phyloP scores from a whole-genome alignment of 2,113 vertebrate species.

The Acrocephalus kingi region DNA sequence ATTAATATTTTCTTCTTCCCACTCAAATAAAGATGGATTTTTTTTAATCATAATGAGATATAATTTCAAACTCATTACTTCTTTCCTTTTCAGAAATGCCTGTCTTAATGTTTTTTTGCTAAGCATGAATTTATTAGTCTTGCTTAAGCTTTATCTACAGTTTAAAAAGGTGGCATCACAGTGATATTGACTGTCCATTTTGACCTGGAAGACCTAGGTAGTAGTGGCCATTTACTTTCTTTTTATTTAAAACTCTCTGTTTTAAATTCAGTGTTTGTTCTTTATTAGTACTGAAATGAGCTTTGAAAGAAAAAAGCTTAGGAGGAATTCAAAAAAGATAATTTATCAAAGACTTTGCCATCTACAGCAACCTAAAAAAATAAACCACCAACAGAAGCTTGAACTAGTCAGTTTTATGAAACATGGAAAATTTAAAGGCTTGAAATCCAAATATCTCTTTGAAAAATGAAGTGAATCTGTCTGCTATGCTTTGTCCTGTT shows the following conservation, averaged over 20 bases:
- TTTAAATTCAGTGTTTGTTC: neutral
- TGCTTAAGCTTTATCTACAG: neutral
- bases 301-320: neutral
- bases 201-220: neutral
- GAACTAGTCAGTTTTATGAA: neutral
- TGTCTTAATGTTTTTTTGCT: neutral
- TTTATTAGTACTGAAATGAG: neutral
- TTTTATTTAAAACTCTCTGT: neutral
- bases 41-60: neutral
- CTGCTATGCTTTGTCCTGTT: neutral
- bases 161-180: neutral
- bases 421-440: neutral
- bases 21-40: neutral
- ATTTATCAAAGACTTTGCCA: neutral
- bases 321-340: neutral
- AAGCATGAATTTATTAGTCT: neutral
- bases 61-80: neutral
- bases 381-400: neutral
- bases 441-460: neutral
- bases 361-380: neutral
- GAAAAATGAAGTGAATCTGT: neutral
- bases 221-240: neutral
- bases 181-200: neutral
- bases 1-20: neutral
- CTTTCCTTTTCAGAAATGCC: neutral